phyloP scores from a whole-genome alignment of 1,140 invertebrate genomes.

The Coenobita brevimanus region DNA sequence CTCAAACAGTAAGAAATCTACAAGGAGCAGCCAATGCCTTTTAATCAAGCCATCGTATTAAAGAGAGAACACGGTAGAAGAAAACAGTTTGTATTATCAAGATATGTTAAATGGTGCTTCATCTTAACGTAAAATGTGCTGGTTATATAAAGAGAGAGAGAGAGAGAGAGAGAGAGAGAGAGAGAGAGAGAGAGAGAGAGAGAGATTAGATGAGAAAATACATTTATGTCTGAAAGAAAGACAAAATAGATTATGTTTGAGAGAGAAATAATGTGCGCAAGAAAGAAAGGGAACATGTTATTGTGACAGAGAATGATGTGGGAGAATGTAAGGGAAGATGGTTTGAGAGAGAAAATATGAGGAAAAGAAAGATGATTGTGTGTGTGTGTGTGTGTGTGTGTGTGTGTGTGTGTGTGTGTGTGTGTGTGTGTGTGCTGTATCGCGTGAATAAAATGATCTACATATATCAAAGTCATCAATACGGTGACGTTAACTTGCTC shows the following conservation, averaged over 20 bases:
- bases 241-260: not conserved
- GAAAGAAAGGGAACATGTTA: not conserved
- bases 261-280: not conserved
- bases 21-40: too few relatives aligned
- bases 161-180: not conserved
- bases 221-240: not conserved
- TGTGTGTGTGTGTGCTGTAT: not conserved
- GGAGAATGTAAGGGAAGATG: not conserved
- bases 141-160: not conserved
- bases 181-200: too few relatives aligned
- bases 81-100: not conserved
- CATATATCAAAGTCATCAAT: not conserved
- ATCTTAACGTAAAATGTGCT: not conserved
- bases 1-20: too few relatives aligned
- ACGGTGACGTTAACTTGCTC: not conserved
- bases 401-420: constrained; percentile 20
- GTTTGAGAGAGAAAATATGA: not conserved
- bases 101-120: not conserved
- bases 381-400: constrained; percentile 16
- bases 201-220: too few relatives aligned
- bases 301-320: not conserved
- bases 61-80: not conserved
- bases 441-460: not conserved
- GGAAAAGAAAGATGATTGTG: not conserved
- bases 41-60: too few relatives aligned